Conservation (phyloP, 1,140 invertebrate species). For the Drosophila saltans region DNA sequence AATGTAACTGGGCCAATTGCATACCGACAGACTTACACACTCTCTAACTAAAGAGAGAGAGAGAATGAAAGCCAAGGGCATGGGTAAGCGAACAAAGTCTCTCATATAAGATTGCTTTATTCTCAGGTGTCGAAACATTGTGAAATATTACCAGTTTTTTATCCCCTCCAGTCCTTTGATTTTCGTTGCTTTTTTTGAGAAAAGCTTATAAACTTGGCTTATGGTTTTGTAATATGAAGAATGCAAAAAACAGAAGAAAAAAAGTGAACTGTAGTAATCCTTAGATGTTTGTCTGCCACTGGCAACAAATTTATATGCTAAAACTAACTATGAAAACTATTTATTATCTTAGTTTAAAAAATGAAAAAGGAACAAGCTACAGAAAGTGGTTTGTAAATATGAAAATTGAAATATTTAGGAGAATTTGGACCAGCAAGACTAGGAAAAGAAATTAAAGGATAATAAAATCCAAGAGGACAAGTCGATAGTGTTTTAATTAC, state of each 20-base stretch:
- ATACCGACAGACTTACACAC: conserved; percentile 31
- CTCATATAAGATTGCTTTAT: conserved; percentile 19
- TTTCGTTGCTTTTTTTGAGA: not conserved
- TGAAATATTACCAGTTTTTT: conserved; percentile 32
- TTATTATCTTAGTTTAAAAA: not conserved
- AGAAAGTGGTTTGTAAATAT: not conserved
- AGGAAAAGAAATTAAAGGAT: too few species aligned
- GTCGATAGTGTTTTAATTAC: too few species aligned
- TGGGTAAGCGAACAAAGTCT: not conserved
- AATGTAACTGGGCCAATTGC: conserved; percentile 53
- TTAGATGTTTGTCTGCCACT: conserved; percentile 12
- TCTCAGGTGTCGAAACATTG: conserved; percentile 55
- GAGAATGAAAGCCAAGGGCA: not conserved
- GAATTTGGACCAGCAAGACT: not conserved
- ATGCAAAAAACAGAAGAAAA: not conserved
- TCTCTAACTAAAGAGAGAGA: not conserved
- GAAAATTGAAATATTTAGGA: not conserved
- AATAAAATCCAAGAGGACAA: too few species aligned
- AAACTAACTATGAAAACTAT: not conserved
- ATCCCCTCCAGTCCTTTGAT: too few species aligned
- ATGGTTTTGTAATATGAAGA: not conserved
- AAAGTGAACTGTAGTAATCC: conserved; percentile 19
- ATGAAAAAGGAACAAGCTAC: not conserved
- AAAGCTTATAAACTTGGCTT: conserved; percentile 45
- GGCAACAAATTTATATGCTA: not conserved